Base-by-base conservation (phyloP, 37 sponge, comb jelly and placozoan genomes). In the Mnemiopsis leidyi region DNA sequence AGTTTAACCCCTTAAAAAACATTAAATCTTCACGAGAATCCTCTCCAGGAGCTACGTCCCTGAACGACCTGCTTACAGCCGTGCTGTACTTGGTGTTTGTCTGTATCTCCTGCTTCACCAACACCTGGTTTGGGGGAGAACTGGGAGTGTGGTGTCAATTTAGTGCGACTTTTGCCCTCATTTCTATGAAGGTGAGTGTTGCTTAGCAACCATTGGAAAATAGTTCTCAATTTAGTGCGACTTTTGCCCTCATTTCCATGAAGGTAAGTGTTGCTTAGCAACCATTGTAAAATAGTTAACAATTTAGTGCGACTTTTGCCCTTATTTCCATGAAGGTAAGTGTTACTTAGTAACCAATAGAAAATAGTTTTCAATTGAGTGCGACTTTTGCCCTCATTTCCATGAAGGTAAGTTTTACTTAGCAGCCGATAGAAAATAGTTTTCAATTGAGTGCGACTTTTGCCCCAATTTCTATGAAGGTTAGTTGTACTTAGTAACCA, bases 321-420 rank as follows among this genome's bases (percentile, higher is more conserved):
- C 35, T 85, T 18, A 26, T 85, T 3, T 85, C 90, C 61, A 85
- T 85, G 90, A 85, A 85, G 61, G 90, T 85, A 85, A 39, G 18
- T 77, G n/a, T n/a, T n/a, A n/a, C n/a, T n/a, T n/a, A n/a, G n/a
- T n/a, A n/a, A n/a, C n/a, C n/a, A 0, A 1, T 26, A 2, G 79
- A 36, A 9, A 5, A 34, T 1, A 39, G 90, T 39, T 85, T 39
- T 37, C 24, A 21, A 28, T 85, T 85, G 29, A 28, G 48, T 3
- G 90, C 90, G 3, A 85, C 61, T 2, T 38, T 85, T 25, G 90
- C 90, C 16, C 35, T 85, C 24, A 26, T 85, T 3, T 85, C 90
- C 61, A 85, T 85, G 90, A 85, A 85, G 61, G 90, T 85, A 85
- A 39, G 18, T 77, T n/a, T n/a, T n/a, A n/a, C n/a, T n/a, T n/a